These are phyloP conservation scores for Sialis fuliginosa DNA, from an alignment of 2,888 invertebrate species.

Conservation along the genomic window DNA sequence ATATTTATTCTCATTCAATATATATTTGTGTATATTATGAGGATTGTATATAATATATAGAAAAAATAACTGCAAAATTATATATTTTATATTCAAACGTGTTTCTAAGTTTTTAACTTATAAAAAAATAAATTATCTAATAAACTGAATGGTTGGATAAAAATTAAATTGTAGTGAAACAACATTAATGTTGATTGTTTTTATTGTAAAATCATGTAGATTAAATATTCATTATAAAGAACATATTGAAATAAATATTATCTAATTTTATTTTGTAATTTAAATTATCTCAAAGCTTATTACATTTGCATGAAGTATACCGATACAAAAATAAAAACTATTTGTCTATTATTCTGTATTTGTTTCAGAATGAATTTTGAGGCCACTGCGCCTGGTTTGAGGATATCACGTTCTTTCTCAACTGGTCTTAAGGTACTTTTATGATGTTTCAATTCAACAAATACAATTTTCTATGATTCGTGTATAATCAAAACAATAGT, in stretches of 20 bases:
- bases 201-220: too few species aligned
- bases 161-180: too few species aligned
- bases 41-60: neutral
- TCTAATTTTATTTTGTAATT: too few species aligned
- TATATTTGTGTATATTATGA: neutral
- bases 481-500: neutral
- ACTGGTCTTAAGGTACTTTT: constrained; percentile 5
- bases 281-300: neutral
- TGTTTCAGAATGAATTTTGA: constrained; percentile 5
- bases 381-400: constrained; percentile 1
- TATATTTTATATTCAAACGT: neutral
- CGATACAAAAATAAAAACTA: neutral
- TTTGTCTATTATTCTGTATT: constrained; percentile 1
- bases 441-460: constrained; percentile 1
- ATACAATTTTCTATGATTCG: neutral
- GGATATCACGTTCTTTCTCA: constrained; percentile 3
- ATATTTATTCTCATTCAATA: neutral
- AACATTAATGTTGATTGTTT: too few species aligned
- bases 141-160: too few species aligned
- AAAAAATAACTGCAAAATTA: neutral
- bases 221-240: too few species aligned
- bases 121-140: neutral
- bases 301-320: too few species aligned
- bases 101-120: neutral
- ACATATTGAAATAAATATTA: too few species aligned